Percentiles rank a stretch among this genome's conserved stretches.
These are phyloP conservation scores for Microdon myrmicae DNA, from an alignment of 2,888 invertebrate species.

Conservation along the genomic window DNA sequence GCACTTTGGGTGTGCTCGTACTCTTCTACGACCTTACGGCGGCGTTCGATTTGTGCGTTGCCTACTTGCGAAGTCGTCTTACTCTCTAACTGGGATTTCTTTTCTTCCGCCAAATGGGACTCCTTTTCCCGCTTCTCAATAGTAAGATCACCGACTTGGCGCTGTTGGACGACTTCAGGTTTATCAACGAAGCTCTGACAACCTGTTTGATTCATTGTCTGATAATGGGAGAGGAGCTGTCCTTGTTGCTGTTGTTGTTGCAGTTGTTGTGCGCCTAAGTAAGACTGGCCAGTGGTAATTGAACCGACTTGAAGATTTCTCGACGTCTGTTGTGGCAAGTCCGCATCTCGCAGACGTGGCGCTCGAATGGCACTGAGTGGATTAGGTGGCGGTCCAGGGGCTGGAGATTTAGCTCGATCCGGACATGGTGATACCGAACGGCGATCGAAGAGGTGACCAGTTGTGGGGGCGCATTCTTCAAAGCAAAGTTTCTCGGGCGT, in stretches of 20 bases:
- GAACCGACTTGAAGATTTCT: constrained; percentile 63
- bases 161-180: constrained; percentile 68
- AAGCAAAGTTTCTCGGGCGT: constrained; percentile 74
- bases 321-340: constrained; percentile 54
- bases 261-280: constrained; percentile 59
- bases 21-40: constrained; percentile 75
- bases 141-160: constrained; percentile 68
- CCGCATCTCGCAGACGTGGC: constrained; percentile 71
- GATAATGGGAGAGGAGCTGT: constrained; percentile 66
- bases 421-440: constrained; percentile 76
- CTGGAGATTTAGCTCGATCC: constrained; percentile 76
- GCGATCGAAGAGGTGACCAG: constrained; percentile 72
- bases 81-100: constrained; percentile 63
- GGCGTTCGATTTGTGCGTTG: constrained; percentile 73
- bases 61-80: constrained; percentile 69
- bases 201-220: constrained; percentile 66
- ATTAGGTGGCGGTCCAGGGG: constrained; percentile 77
- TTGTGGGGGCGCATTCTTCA: constrained; percentile 73
- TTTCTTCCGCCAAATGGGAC: constrained; percentile 62
- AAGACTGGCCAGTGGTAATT: constrained; percentile 66
- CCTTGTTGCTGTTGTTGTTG: constrained; percentile 59
- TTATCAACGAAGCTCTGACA: constrained; percentile 67
- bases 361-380: constrained; percentile 73
- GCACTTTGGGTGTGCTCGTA: constrained; percentile 75
- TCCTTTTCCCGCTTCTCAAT: constrained; percentile 69